Evolutionary conservation across 1,140 invertebrate genomes (phyloP).

Genomic region (Bombus sylvicola): DNA sequence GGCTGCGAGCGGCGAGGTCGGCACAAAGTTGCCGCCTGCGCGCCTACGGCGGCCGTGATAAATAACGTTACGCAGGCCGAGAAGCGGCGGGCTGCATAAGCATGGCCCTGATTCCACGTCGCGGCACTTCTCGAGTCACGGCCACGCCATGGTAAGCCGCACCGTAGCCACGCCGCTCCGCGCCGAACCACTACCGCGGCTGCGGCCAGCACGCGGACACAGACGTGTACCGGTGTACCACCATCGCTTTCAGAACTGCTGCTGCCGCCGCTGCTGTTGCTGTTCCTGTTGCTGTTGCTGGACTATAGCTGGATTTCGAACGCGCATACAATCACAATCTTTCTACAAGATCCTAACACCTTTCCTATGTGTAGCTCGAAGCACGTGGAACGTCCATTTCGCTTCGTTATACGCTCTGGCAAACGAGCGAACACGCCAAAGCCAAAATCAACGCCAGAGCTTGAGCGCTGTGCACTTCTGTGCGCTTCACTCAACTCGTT

Average conservation of each 20-base stretch:
- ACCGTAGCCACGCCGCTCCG: background rate
- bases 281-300: background rate
- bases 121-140: constrained; percentile 28
- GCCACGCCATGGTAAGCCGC: constrained; percentile 20
- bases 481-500: constrained; percentile 45
- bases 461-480: constrained; percentile 36
- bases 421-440: constrained; percentile 5
- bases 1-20: constrained; percentile 60
- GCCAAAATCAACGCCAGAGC: constrained; percentile 17
- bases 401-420: constrained; percentile 8
- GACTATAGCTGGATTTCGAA: background rate
- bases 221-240: background rate
- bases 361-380: constrained; percentile 19
- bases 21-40: constrained; percentile 74
- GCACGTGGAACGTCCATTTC: background rate
- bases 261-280: background rate
- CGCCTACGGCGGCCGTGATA: constrained; percentile 74
- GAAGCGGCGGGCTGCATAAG: constrained; percentile 41
- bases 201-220: background rate
- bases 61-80: constrained; percentile 67
- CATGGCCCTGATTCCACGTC: constrained; percentile 22
- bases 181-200: background rate
- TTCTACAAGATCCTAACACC: constrained; percentile 25
- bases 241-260: background rate
- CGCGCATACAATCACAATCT: constrained; percentile 24